phyloP scores from a whole-genome alignment of 2,888 invertebrate genomes.

The Apamea monoglypha region DNA sequence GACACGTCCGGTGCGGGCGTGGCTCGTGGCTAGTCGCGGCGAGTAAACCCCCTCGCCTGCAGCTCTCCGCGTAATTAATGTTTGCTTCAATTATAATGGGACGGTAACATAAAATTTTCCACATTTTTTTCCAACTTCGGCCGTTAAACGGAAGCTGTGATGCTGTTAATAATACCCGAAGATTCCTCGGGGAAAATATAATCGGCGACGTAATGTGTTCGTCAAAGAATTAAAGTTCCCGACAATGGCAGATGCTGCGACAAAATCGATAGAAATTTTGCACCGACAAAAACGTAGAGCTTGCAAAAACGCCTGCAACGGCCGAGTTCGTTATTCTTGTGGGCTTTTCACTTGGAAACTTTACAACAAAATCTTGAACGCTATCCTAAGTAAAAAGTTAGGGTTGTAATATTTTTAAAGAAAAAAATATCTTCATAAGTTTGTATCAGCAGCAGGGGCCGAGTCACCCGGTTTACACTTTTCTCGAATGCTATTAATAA shows the following conservation, averaged over 20 bases:
- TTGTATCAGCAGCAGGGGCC: conserved; percentile 63
- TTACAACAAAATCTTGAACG: conserved; percentile 77
- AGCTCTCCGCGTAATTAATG: conserved; percentile 80
- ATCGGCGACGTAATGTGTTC: conserved; percentile 53
- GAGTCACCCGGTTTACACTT: conserved; percentile 65
- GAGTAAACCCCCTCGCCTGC: conserved; percentile 64
- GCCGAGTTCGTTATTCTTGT: conserved; percentile 77
- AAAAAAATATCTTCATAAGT: conserved; percentile 64
- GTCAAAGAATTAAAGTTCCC: conserved; percentile 59
- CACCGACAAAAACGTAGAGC: conserved; percentile 60
- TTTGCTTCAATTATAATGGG: conserved; percentile 82
- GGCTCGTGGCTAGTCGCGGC: conserved; percentile 50
- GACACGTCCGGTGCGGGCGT: conserved; percentile 48
- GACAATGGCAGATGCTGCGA: conserved; percentile 61
- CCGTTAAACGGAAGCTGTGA: conserved; percentile 67
- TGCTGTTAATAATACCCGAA: conserved; percentile 57
- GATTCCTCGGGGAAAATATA: conserved; percentile 58
- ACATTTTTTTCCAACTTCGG: conserved; percentile 70
- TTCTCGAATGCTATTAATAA: conserved; percentile 67
- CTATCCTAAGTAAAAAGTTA: conserved; percentile 76
- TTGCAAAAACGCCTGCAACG: conserved; percentile 73
- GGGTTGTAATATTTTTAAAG: conserved; percentile 67
- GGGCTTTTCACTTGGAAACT: conserved; percentile 80
- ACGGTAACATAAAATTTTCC: conserved; percentile 70
- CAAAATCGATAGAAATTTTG: conserved; percentile 70